Evolutionary conservation across 2,888 invertebrate species (phyloP).

Genomic region (Pseudococcus longispinus): DNA sequence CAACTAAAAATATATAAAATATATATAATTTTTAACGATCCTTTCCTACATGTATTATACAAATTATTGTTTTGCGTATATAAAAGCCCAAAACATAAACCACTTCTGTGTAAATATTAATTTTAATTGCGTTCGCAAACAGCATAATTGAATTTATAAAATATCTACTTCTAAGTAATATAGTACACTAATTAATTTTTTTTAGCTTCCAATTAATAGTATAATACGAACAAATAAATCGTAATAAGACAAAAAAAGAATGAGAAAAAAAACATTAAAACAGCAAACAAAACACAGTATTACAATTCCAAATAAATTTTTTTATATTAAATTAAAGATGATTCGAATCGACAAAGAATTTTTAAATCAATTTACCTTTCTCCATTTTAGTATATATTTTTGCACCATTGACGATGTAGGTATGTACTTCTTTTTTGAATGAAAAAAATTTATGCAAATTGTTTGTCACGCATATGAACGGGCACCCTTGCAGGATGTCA

Average conservation of each 20-base stretch:
- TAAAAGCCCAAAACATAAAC: slow-evolving; percentile 55
- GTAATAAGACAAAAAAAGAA: slow-evolving; percentile 44
- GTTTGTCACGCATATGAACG: slow-evolving; percentile 52
- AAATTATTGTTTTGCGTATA: slow-evolving; percentile 52
- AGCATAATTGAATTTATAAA: slow-evolving; percentile 51
- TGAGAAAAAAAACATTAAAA: slow-evolving; percentile 48
- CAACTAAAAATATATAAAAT: slow-evolving; percentile 56
- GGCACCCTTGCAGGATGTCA: slow-evolving; percentile 21
- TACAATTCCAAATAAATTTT: slow-evolving; percentile 34
- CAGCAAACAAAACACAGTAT: slow-evolving; percentile 54
- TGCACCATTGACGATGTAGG: background rate
- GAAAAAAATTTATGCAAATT: background rate
- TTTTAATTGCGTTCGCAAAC: slow-evolving; percentile 47
- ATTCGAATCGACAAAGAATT: slow-evolving; percentile 48
- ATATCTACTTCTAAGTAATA: slow-evolving; percentile 52
- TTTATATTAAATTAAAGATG: background rate
- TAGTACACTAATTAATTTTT: slow-evolving; percentile 51
- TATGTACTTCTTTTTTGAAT: background rate
- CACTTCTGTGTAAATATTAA: slow-evolving; percentile 48
- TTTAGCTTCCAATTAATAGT: slow-evolving; percentile 45
- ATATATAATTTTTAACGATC: slow-evolving; percentile 54
- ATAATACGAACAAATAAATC: slow-evolving; percentile 50
- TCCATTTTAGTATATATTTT: background rate
- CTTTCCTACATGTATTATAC: slow-evolving; percentile 56
- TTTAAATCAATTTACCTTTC: background rate